phyloP scores from a whole-genome alignment of 2,888 invertebrate genomes.

The Eledona agricola region DNA sequence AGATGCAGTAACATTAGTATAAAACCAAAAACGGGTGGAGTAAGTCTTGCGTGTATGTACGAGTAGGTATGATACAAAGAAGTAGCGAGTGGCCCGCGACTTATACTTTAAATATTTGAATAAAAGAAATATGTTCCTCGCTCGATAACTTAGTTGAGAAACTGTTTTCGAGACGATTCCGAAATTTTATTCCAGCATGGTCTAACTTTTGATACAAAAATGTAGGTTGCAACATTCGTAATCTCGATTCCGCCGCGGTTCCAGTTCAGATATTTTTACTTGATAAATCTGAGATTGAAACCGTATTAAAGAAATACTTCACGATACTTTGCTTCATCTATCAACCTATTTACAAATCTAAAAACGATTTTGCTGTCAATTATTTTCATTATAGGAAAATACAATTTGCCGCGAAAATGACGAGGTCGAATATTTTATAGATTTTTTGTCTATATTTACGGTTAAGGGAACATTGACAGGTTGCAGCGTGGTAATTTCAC shows the following conservation, averaged over 20 bases:
- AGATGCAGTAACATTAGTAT: no score
- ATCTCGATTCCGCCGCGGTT: conserved; percentile 28
- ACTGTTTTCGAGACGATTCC: conserved; percentile 39
- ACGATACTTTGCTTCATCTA: conserved; percentile 9
- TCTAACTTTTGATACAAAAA: conserved; percentile 36
- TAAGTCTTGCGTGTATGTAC: conserved; percentile 1
- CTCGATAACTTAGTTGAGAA: conserved; percentile 40
- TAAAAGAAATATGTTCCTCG: conserved; percentile 41
- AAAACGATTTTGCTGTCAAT: conserved; percentile 37
- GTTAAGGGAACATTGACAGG: background rate
- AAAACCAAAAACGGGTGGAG: no score
- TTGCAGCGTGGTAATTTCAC: background rate
- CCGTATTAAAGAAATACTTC: conserved; percentile 29
- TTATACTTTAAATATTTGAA: conserved; percentile 43
- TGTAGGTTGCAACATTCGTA: conserved; percentile 36
- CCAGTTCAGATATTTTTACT: conserved; percentile 30
- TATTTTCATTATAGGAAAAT: conserved; percentile 33
- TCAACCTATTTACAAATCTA: conserved; percentile 27
- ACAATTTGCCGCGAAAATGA: conserved; percentile 27
- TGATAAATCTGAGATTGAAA: conserved; percentile 35
- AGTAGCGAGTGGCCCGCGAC: conserved; percentile 34
- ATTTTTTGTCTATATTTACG: conserved; percentile 40
- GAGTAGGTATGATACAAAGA: conserved; percentile 9
- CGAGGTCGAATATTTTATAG: conserved; percentile 32
- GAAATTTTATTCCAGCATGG: conserved; percentile 38